Base-by-base conservation (phyloP, 2,888 invertebrate species). In the Coleophora deauratella region DNA sequence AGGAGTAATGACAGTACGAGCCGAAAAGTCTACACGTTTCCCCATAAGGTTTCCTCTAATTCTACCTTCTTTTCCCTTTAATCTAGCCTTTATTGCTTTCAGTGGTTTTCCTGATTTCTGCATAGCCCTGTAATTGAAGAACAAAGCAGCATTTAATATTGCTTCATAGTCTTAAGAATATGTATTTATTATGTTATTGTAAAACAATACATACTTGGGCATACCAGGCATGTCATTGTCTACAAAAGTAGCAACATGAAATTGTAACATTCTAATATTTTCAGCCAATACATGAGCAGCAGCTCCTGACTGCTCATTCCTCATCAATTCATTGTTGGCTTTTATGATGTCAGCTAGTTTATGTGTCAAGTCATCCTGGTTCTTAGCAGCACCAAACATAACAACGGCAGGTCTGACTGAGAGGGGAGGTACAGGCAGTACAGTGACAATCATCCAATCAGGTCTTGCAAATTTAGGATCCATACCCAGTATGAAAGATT, bases 11-110 rank as follows among this genome's bases (percentile, higher is more conserved):
- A 99, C 99, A 62, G 99, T 99, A 75, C 99, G 93, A 4, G 98
- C 99, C 0, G 99, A 99, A 73, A 99, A 99, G 71, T 99, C 99
- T 0, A 99, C 99, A 87, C 99, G 97, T 75, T 99, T 99, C 41
- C 99, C 99, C 99, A 99, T 99, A 59, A 99, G 90, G 77, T 99
- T 99, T 59, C 99, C 99, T 78, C 99, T 89, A 62, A 99, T 99
- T 62, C 99, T 90, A 0, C 99, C 99, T 90, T 99, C 99, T 72
- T 99, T 99, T 13, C 99, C 98, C 81, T 99, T 99, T 38, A 96
- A 73, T 36, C 99, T 90, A 3, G 98, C 96, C 74, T 99, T 99
- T 40, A 99, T 89, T 0, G 99, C 98, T 86, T 99, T 99, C 8
- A 99, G 80, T 0, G 99, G 99, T 70, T 99, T 94, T 3, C 99